A percentile compares a stretch with the other conserved stretches of the same genome.
Conservation (phyloP, 2,113 vertebrate species). For the Phalacrocorax brasilianus region DNA sequence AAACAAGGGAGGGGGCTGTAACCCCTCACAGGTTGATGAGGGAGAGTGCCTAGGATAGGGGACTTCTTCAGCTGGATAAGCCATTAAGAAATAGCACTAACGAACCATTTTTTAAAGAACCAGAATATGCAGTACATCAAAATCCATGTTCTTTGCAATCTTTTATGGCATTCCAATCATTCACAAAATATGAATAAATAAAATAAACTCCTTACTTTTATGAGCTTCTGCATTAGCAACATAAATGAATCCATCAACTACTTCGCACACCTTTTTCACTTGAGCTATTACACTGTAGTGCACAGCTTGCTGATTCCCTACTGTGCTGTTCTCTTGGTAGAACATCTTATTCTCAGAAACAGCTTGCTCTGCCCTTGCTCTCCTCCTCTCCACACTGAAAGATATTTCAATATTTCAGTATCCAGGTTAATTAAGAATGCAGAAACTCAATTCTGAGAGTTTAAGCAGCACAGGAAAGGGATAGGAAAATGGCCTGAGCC, state of each 20-base stretch:
- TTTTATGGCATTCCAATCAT: background rate
- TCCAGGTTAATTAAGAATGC: background rate
- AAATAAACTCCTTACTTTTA: slow-evolving; percentile 73
- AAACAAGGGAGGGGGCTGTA: background rate
- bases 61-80: background rate
- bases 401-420: background rate
- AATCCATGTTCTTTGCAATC: background rate
- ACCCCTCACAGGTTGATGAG: background rate
- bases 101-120: background rate
- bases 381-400: slow-evolving; percentile 86
- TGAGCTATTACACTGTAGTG: slow-evolving; percentile 81
- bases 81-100: background rate
- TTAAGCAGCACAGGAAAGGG: background rate
- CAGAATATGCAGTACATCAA: background rate
- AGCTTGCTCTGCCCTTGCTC: slow-evolving; percentile 81
- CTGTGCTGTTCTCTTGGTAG: slow-evolving; percentile 59
- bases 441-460: background rate
- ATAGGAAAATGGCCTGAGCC: background rate
- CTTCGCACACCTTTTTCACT: slow-evolving; percentile 87
- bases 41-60: background rate
- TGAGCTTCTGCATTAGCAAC: slow-evolving; percentile 88
- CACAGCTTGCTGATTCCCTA: slow-evolving; percentile 56
- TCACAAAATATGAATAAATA: background rate
- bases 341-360: slow-evolving; percentile 87
- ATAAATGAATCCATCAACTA: slow-evolving; percentile 93